These are phyloP conservation scores for Synanthedon vespiformis DNA, from an alignment of 2,888 invertebrate species.

Conservation along the genomic window DNA sequence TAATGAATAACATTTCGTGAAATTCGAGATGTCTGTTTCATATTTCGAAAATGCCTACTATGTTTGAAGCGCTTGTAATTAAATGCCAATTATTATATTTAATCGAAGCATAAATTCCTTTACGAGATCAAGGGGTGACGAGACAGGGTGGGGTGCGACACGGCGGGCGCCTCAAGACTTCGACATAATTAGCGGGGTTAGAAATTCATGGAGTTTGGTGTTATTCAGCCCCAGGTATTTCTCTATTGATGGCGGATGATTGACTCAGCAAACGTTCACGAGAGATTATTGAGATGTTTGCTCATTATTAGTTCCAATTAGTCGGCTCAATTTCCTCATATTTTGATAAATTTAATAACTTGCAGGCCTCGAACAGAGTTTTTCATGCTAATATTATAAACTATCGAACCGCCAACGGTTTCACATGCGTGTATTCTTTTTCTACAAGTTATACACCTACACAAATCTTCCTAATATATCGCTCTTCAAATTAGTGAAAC, in stretches of 20 bases:
- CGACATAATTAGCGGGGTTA: conserved; percentile 18
- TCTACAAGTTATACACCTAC: too few relatives aligned
- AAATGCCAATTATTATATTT: conserved; percentile 18
- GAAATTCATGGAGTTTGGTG: conserved; percentile 20
- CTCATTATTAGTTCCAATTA: conserved; percentile 10
- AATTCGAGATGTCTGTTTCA: neutral
- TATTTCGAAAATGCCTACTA: neutral
- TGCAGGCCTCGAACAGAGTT: too few relatives aligned
- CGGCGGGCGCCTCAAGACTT: conserved; percentile 2
- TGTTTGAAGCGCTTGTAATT: conserved; percentile 6
- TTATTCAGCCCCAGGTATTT: conserved; percentile 15
- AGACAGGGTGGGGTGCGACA: too few relatives aligned
- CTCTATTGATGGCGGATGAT: conserved; percentile 18
- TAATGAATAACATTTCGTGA: neutral
- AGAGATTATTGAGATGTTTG: conserved; percentile 5
- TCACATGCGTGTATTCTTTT: too few relatives aligned
- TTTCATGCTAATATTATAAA: too few relatives aligned
- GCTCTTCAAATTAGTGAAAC: too few relatives aligned
- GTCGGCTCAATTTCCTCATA: neutral
- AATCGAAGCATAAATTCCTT: conserved; percentile 17
- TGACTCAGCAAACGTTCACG: conserved; percentile 19
- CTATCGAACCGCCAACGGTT: too few relatives aligned
- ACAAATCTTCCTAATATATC: too few relatives aligned
- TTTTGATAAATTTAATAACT: too few relatives aligned
- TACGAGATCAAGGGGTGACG: conserved; percentile 5